Evolutionary conservation across 2,888 invertebrate species (phyloP), one percentile per base, ranked within the genome.

Genomic region (Heliconius ethilla): DNA sequence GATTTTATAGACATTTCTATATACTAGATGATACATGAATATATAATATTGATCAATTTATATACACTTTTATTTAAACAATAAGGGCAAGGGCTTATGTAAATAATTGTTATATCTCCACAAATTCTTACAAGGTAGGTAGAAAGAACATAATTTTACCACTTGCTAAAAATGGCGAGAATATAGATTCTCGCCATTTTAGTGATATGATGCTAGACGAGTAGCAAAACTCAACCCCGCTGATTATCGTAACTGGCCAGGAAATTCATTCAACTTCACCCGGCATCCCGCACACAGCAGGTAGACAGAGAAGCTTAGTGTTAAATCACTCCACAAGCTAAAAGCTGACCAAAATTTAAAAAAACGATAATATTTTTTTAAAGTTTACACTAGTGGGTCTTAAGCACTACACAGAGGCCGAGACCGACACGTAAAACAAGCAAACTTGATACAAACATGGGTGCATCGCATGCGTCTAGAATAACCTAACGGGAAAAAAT

Each of bases 401-500:
- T 40, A 59, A 29, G 77, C 78, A 67, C 75, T 75, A 78, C 45
- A 63, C 77, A 77, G 76, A 80, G 80, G 75, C 77, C 73, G 75
- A 29, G 73, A 70, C 80, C 80, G 81, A 78, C 81, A 74, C 78
- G 80, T 81, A 78, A 72, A 76, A 72, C 79, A 80, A 80, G 80
- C 77, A 80, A 81, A 78, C 76, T 75, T 76, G 78, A 72, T 77
- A 80, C 78, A 78, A 80, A 80, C 78, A 78, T 77, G 55, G 67
- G 73, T 75, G 80, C 80, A 80, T 75, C 81, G 80, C 62, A 75
- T 76, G 81, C 80, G 78, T 62, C 75, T 75, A 76, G 51, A 70
- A 76, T 74, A 75, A 70, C 62, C 75, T 80, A 78, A 80, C 75
- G 75, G 76, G 70, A 76, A 75, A 75, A 70, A 65, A 55, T 37